A percentile compares a stretch with the other conserved stretches of the same genome.
Conservation (phyloP, 2,113 vertebrate genomes). For the Strix aluco region DNA sequence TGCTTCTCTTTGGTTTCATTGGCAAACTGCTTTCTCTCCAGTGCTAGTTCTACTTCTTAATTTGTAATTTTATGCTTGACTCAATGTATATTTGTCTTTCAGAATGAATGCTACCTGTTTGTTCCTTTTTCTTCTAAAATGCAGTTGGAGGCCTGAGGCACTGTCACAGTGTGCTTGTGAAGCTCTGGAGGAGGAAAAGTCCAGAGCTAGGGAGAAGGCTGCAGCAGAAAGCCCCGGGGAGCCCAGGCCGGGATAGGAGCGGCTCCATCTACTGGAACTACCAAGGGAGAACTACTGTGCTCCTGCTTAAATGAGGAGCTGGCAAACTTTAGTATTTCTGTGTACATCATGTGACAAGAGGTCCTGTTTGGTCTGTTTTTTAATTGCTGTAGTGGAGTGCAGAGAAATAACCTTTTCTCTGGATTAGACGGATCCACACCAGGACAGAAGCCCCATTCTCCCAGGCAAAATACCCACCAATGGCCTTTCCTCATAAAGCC, state of each 20-base stretch:
- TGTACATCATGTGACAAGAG: not conserved
- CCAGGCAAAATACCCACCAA: not conserved
- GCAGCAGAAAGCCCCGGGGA: accelerated
- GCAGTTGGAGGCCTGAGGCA: not conserved
- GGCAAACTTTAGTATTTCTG: not conserved
- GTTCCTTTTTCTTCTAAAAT: not conserved
- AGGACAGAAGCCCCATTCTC: not conserved
- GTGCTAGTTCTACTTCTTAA: accelerated
- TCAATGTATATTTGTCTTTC: not conserved
- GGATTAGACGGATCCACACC: not conserved
- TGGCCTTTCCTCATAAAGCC: not conserved
- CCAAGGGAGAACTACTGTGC: not conserved
- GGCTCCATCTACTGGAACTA: slow-evolving; percentile 1
- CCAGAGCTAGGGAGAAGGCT: not conserved
- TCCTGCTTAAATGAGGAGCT: not conserved
- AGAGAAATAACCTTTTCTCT: not conserved
- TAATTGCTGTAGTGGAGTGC: not conserved
- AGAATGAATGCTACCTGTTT: not conserved
- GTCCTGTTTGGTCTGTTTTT: not conserved
- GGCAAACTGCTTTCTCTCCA: not conserved
- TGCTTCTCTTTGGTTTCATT: not conserved
- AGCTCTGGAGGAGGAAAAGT: not conserved
- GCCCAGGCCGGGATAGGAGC: not conserved
- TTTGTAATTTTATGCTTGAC: not conserved
- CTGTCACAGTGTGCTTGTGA: not conserved